Conservation (phyloP, 1,140 invertebrate species). For the Drosophila repleta region DNA sequence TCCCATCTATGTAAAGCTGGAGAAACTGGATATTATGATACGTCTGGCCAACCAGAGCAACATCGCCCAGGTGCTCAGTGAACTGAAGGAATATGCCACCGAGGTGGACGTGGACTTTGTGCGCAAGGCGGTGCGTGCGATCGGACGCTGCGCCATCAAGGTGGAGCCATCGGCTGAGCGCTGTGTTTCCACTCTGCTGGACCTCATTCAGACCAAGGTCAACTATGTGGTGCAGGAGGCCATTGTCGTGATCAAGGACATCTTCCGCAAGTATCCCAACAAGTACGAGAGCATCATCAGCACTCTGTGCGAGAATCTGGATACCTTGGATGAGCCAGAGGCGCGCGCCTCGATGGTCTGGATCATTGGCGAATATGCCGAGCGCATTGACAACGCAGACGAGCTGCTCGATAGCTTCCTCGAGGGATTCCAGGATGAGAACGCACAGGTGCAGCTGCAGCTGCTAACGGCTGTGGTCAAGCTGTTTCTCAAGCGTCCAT, state of each 20-base stretch:
- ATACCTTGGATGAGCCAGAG: constrained; percentile 99
- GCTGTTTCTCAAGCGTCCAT: constrained; percentile 98
- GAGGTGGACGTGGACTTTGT: constrained; percentile 99
- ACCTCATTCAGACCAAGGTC: constrained; percentile 99
- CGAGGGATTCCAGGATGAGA: constrained; percentile 99
- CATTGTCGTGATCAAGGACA: constrained; percentile 99
- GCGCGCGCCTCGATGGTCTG: constrained; percentile 99
- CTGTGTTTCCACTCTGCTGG: constrained; percentile 99
- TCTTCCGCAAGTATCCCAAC: constrained; percentile 99
- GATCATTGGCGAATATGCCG: constrained; percentile 99
- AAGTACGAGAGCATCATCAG: constrained; percentile 99
- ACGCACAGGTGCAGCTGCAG: constrained; percentile 99
- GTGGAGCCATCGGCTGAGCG: constrained; percentile 99
- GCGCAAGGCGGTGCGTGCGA: constrained; percentile 98
- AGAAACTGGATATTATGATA: constrained; percentile 99
- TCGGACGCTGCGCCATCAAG: constrained; percentile 99
- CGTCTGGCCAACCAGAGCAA: constrained; percentile 98
- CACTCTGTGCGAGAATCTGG: constrained; percentile 99
- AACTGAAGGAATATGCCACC: constrained; percentile 99
- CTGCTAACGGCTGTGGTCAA: constrained; percentile 99
- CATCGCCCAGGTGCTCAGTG: constrained; percentile 99
- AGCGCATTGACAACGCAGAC: constrained; percentile 99
- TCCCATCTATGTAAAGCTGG: constrained; percentile 99
- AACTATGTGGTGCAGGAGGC: constrained; percentile 99
- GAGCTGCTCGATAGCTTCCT: constrained; percentile 99